Percentiles rank a stretch among this genome's conserved stretches.
phyloP scores from a whole-genome alignment of 2,113 vertebrate species.

The Eptatretus burgeri region DNA sequence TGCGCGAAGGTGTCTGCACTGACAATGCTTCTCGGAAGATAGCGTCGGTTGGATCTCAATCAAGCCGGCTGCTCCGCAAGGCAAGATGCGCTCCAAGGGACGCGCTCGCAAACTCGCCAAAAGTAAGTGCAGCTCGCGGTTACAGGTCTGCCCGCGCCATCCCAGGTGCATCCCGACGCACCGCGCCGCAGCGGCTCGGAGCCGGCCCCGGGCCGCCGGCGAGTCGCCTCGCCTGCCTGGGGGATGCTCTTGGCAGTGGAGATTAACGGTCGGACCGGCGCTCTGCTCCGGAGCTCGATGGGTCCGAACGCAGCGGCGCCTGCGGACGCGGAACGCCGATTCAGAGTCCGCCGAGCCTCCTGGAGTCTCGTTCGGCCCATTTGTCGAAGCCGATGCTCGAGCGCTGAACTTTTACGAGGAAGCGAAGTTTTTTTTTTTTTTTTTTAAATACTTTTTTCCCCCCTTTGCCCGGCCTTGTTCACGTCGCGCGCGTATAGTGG shows the following conservation, averaged over 20 bases:
- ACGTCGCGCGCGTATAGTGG: no score
- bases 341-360: no score
- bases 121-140: constrained; percentile 6
- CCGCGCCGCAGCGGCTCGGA: not conserved
- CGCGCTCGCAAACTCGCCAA: constrained; percentile 6
- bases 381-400: not conserved
- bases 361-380: no score
- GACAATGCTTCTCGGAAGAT: constrained; percentile 6
- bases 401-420: constrained; percentile 4
- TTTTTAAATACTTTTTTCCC: not conserved
- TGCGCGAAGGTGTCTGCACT: not conserved
- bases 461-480: no score
- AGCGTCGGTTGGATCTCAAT: constrained; percentile 5
- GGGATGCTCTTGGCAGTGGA: no score
- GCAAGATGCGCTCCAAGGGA: constrained; percentile 7
- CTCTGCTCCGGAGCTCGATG: no score
- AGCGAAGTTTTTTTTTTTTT: constrained; percentile 4
- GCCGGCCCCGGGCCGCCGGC: not conserved
- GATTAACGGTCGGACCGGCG: no score
- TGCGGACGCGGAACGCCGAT: no score
- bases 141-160: not conserved
- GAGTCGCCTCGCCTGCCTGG: not conserved
- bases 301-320: no score
- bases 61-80: constrained; percentile 2
- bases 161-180: not conserved